These are phyloP conservation scores for Diorhabda carinulata DNA, from an alignment of 1,140 invertebrate genomes.

Conservation along the genomic window DNA sequence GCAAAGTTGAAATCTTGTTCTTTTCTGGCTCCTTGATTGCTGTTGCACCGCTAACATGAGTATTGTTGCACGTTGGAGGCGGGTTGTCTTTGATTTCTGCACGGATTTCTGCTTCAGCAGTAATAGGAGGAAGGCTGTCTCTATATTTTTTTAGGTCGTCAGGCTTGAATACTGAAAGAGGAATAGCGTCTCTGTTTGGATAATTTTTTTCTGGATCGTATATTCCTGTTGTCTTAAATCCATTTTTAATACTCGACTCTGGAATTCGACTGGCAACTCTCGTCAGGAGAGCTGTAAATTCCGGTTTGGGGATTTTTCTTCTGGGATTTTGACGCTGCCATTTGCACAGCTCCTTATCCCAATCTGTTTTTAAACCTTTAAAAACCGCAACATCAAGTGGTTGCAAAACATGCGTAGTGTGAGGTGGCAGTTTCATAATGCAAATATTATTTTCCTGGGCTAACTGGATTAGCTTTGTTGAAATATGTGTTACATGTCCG, in stretches of 20 bases:
- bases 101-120: not conserved
- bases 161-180: not conserved
- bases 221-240: not conserved
- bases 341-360: constrained; percentile 23
- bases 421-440: constrained; percentile 33
- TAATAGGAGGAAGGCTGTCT: not conserved
- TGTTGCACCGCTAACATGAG: not conserved
- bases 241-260: not conserved
- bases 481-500: constrained; percentile 3
- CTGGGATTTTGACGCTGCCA: constrained; percentile 10
- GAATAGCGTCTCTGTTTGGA: not conserved
- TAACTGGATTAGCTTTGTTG: not conserved
- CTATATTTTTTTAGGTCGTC: constrained; percentile 1
- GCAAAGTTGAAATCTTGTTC: not conserved
- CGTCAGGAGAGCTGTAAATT: constrained; percentile 2
- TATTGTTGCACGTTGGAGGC: not conserved
- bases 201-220: not conserved
- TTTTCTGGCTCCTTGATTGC: not conserved
- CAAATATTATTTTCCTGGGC: constrained; percentile 23
- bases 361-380: constrained; percentile 38
- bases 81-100: not conserved
- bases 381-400: constrained; percentile 38
- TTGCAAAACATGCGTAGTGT: constrained; percentile 38
- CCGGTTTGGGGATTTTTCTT: constrained; percentile 8
- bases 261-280: not conserved